Evolutionary conservation across 2,797 vertebrate genomes (phyloP).

Genomic region (Heliangelus exortis): DNA sequence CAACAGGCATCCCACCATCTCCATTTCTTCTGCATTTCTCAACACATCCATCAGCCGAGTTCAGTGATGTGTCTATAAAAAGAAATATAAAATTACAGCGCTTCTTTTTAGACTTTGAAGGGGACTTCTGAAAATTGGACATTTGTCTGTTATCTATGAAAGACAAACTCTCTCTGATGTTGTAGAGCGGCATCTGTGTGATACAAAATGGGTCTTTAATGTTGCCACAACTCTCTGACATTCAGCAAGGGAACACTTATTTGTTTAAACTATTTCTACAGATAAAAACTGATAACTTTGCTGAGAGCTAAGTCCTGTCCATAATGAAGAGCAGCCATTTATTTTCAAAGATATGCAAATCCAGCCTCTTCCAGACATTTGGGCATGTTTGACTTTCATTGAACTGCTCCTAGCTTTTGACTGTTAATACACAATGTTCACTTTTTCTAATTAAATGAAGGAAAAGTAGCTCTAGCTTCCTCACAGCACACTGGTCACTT

Average conservation of each 20-base stretch:
- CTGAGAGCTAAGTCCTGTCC: not conserved
- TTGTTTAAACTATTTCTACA: slow-evolving; percentile 65
- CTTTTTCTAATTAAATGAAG: not conserved
- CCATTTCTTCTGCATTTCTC: not conserved
- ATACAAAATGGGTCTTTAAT: not conserved
- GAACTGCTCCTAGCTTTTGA: not conserved
- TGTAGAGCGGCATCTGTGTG: not conserved
- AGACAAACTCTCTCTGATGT: not conserved
- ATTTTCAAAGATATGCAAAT: not conserved
- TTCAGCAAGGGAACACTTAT: slow-evolving; percentile 39
- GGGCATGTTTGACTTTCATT: not conserved
- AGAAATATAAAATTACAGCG: not conserved
- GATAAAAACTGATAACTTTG: not conserved
- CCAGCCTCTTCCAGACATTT: not conserved
- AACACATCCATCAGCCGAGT: not conserved
- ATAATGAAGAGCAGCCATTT: not conserved
- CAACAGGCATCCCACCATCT: not conserved
- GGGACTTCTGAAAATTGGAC: not conserved
- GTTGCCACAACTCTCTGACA: slow-evolving; percentile 17
- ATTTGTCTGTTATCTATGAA: not conserved
- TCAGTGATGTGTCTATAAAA: not conserved
- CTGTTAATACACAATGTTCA: not conserved
- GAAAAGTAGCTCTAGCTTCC: not conserved
- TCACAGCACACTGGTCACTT: accelerated
- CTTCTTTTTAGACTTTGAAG: not conserved